A percentile compares a stretch with the other conserved stretches of the same genome.
Evolutionary conservation across 2,888 invertebrate genomes (phyloP).

Genomic region (Alloscopus bannaensis): DNA sequence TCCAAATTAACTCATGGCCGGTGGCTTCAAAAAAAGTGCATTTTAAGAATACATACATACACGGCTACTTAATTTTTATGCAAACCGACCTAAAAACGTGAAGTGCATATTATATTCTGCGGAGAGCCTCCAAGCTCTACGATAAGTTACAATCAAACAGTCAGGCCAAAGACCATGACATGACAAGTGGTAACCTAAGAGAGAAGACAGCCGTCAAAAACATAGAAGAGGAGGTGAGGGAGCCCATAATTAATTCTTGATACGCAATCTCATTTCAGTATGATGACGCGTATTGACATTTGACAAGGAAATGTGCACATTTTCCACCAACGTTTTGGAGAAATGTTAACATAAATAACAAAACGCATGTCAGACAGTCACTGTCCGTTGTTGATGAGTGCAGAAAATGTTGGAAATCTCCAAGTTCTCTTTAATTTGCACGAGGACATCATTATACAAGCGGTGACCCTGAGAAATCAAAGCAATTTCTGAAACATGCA

Average conservation of each 20-base stretch:
- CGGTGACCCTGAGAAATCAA: slow-evolving; percentile 25
- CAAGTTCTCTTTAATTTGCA: background rate
- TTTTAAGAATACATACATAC: too few relatives aligned
- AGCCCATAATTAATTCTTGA: slow-evolving; percentile 16
- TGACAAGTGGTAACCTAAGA: too few relatives aligned
- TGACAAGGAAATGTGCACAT: slow-evolving; percentile 8
- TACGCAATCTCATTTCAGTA: slow-evolving; percentile 8
- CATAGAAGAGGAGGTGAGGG: slow-evolving; percentile 31
- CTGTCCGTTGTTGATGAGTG: too few relatives aligned
- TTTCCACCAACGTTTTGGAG: background rate
- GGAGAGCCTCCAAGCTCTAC: background rate
- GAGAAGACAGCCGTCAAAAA: background rate
- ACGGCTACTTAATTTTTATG: too few relatives aligned
- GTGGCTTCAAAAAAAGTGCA: too few relatives aligned
- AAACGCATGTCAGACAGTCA: background rate
- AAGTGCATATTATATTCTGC: background rate
- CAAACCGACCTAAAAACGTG: slow-evolving; percentile 8
- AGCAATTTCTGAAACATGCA: too few relatives aligned
- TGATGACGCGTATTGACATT: slow-evolving; percentile 27
- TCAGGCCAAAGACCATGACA: too few relatives aligned
- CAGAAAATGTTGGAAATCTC: too few relatives aligned
- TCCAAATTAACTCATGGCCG: too few relatives aligned
- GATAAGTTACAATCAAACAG: background rate
- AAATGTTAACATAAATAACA: background rate
- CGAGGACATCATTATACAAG: slow-evolving; percentile 7